Base-by-base conservation (phyloP, 1,140 invertebrate species). In the Heliconius nattereri region DNA sequence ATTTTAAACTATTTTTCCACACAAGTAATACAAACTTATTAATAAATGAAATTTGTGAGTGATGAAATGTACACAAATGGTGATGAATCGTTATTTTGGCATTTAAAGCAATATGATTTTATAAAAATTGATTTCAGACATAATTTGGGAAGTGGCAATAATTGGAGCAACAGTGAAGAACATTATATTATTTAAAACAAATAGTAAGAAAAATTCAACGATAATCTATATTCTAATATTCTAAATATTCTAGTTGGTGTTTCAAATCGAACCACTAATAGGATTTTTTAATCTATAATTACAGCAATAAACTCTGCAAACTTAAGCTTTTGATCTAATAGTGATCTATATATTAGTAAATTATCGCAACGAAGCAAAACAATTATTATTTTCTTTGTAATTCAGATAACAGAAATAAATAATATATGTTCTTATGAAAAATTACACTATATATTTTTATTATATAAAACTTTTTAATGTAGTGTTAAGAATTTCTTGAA, bases 211-310 rank as follows among this genome's bases (percentile, higher is more conserved):
- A 77, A 40, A 19, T 49, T 76, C 29, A 77, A 71, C 70, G 72
- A 52, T 71, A 72, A n/a, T 72, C 66, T 77, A 72, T 13, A 72
- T n/a, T 77, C 76, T 77, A 77, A 72, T n/a, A 45, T 23, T 71
- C 76, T 77, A 77, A 83, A 82, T 88, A 91, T 79, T 82, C 90
- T 93, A 92, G 83, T 93, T 92, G 92, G 92, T 93, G 92, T 93
- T 92, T 83, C 78, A 81, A 82, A 86, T 81, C 73, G 79, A 87
- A 86, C 81, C 76, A 77, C 85, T 86, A 85, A 85, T 85, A 85
- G 84, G 84, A 87, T 82, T 83, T 81, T 80, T 76, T 83, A 84
- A 80, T 76, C 79, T 80, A 76, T 73, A 80, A 35, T 76, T 76
- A 76, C 57, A 73, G 32, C 75, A 73, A 76, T 60, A 73, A 80